These are phyloP conservation scores for Melanophora roralis DNA, from an alignment of 2,888 invertebrate genomes.

Conservation along the genomic window DNA sequence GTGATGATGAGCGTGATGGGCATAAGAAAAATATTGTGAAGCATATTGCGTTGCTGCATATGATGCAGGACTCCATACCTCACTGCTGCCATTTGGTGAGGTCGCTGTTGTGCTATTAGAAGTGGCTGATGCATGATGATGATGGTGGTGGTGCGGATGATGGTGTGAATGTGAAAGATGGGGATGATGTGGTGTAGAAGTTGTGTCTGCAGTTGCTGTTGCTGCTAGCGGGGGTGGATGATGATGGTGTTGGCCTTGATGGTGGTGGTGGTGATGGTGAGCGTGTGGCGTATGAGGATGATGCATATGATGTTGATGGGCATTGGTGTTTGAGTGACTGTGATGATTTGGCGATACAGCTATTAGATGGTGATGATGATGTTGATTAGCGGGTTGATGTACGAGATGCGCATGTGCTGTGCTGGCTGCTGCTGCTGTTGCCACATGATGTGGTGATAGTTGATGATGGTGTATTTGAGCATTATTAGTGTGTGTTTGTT, in stretches of 20 bases:
- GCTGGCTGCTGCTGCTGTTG: background rate
- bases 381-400: slow-evolving; percentile 46
- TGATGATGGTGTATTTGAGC: slow-evolving; percentile 58
- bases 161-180: slow-evolving; percentile 53
- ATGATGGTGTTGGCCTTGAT: slow-evolving; percentile 64
- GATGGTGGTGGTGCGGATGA: slow-evolving; percentile 43
- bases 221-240: slow-evolving; percentile 58
- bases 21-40: slow-evolving; percentile 81
- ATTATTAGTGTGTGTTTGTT: slow-evolving; percentile 49
- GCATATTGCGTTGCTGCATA: slow-evolving; percentile 79
- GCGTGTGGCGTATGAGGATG: slow-evolving; percentile 54
- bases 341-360: slow-evolving; percentile 60
- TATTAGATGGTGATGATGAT: slow-evolving; percentile 52
- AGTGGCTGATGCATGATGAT: slow-evolving; percentile 32
- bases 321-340: slow-evolving; percentile 15
- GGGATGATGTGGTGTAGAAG: slow-evolving; percentile 64
- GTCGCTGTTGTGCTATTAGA: slow-evolving; percentile 69
- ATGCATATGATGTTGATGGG: slow-evolving; percentile 53
- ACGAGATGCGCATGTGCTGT: slow-evolving; percentile 58
- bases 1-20: slow-evolving; percentile 77
- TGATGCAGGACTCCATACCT: slow-evolving; percentile 80
- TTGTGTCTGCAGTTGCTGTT: slow-evolving; percentile 50
- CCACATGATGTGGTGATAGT: slow-evolving; percentile 49
- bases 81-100: slow-evolving; percentile 79
- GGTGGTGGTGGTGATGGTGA: slow-evolving; percentile 27